Conservation (phyloP, 2,797 vertebrate species). For the Antrozous pallidus region DNA sequence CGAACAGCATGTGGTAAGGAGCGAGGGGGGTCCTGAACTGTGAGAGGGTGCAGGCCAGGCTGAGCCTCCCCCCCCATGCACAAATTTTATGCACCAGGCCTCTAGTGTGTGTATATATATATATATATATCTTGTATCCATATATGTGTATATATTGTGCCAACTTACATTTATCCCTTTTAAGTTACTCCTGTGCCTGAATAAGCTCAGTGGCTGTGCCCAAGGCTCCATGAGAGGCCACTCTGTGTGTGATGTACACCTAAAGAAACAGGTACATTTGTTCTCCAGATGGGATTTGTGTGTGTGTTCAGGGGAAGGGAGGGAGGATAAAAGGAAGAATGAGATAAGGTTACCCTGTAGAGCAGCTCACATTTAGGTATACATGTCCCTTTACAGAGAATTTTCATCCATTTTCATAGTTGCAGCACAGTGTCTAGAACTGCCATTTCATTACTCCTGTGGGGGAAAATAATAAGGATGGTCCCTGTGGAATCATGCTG, state of each 20-base stretch:
- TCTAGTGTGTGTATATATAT: no score
- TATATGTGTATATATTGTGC: not conserved
- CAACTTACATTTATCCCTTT: not conserved
- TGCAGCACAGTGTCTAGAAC: not conserved
- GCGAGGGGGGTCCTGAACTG: no score
- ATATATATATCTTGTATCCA: not conserved
- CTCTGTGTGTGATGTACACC: not conserved
- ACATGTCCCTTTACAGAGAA: not conserved
- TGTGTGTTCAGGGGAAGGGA: not conserved
- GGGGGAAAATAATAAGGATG: constrained; percentile 30
- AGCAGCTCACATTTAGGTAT: not conserved
- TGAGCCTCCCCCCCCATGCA: no score
- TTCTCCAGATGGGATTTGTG: not conserved
- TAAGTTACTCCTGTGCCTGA: not conserved
- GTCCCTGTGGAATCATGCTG: not conserved
- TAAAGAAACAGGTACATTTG: not conserved
- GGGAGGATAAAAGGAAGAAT: not conserved
- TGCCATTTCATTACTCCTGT: not conserved
- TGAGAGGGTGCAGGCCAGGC: no score
- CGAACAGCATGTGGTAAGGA: no score
- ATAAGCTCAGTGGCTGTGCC: not conserved
- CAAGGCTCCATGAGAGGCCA: not conserved
- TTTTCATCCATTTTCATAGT: not conserved
- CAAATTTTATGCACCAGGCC: no score
- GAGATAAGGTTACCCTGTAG: not conserved